Percentiles rank a stretch among this genome's conserved stretches.
Conservation (phyloP, 1,140 invertebrate genomes). For the Drosophila chauvacae region DNA sequence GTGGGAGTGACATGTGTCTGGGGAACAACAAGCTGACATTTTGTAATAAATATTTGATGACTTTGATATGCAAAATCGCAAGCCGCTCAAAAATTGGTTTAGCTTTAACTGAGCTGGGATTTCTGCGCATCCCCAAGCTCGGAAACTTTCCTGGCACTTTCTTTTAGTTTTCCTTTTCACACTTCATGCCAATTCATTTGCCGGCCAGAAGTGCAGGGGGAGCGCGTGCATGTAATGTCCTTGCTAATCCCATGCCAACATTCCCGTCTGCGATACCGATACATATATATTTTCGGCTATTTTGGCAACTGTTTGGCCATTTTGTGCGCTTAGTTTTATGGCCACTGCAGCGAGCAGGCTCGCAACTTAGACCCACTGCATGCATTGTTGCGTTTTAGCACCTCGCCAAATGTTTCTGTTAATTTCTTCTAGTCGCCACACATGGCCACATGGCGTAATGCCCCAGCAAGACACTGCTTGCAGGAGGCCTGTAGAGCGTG, state of each 20-base stretch:
- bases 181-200: constrained; percentile 48
- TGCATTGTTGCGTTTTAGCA: constrained; percentile 58
- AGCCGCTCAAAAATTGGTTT: constrained; percentile 64
- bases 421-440: constrained; percentile 46
- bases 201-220: constrained; percentile 5
- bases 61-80: constrained; percentile 66
- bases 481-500: not conserved
- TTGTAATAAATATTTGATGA: constrained; percentile 70
- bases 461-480: not conserved
- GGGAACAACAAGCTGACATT: constrained; percentile 66
- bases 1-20: constrained; percentile 49
- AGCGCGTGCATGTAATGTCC: constrained; percentile 27
- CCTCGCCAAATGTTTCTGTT: constrained; percentile 60
- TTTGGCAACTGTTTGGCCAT: constrained; percentile 48
- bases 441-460: constrained; percentile 23
- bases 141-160: constrained; percentile 8
- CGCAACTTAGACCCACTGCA: constrained; percentile 29
- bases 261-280: constrained; percentile 29
- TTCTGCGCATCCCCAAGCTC: constrained; percentile 18
- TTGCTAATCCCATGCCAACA: constrained; percentile 45
- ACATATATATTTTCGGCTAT: constrained; percentile 23
- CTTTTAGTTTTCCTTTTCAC: constrained; percentile 26
- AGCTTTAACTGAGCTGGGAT: constrained; percentile 44
- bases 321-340: constrained; percentile 57
- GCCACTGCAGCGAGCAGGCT: constrained; percentile 32